These are phyloP conservation scores for Porites rus DNA, from an alignment of 92 coral and sea anemone genomes.

Conservation along the genomic window DNA sequence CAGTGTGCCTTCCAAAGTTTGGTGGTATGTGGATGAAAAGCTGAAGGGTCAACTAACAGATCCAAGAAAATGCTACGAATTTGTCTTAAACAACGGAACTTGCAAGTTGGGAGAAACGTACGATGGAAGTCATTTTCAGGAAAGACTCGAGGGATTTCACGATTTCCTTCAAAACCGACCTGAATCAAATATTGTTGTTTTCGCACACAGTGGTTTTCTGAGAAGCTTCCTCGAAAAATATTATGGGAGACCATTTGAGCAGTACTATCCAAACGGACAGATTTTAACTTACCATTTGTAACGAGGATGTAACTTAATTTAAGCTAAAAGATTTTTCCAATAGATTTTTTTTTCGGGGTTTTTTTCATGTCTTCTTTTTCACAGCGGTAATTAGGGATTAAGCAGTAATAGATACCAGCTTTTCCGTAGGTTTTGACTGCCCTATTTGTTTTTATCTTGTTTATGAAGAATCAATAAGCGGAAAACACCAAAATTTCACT, in stretches of 20 bases:
- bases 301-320: too few relatives aligned
- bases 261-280: slow-evolving; percentile 27
- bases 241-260: slow-evolving; percentile 32
- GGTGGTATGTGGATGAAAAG: slow-evolving; percentile 65
- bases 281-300: slow-evolving; percentile 8
- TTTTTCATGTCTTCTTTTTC: too few relatives aligned
- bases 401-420: too few relatives aligned
- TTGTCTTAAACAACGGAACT: slow-evolving; percentile 45
- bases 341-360: too few relatives aligned
- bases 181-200: slow-evolving; percentile 67
- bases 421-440: too few relatives aligned
- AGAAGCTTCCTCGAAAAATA: slow-evolving; percentile 60
- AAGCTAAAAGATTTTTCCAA: background rate
- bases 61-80: slow-evolving; percentile 34
- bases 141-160: slow-evolving; percentile 58
- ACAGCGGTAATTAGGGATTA: too few relatives aligned
- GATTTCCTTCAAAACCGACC: slow-evolving; percentile 42
- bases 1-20: slow-evolving; percentile 29
- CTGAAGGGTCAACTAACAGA: slow-evolving; percentile 29
- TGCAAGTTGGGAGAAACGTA: slow-evolving; percentile 34
- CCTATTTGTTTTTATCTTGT: too few relatives aligned
- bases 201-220: slow-evolving; percentile 69
- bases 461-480: too few relatives aligned
- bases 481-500: too few relatives aligned
- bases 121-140: slow-evolving; percentile 30